A percentile compares a stretch with the other conserved stretches of the same genome.
These are phyloP conservation scores for Microcebus jonahi DNA, from an alignment of 2,113 vertebrate genomes.

Conservation along the genomic window DNA sequence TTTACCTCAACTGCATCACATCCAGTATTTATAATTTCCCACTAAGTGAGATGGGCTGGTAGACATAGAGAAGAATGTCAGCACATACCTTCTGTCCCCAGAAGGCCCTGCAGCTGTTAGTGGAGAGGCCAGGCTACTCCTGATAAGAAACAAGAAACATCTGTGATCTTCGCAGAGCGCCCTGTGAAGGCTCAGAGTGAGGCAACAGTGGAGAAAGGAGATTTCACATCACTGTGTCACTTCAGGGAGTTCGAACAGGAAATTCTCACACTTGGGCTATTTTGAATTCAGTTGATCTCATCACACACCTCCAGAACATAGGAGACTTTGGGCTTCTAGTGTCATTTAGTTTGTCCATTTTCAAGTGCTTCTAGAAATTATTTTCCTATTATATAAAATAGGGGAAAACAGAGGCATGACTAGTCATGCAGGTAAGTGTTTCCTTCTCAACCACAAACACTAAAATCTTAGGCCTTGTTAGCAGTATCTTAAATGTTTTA, in stretches of 20 bases:
- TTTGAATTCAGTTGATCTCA: conserved; percentile 40
- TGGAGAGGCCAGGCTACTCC: background rate
- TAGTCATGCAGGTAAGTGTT: background rate
- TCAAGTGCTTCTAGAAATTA: background rate
- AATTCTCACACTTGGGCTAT: conserved; percentile 20
- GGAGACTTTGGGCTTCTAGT: background rate
- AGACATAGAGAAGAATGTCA: background rate
- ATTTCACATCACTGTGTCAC: background rate
- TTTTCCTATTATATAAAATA: background rate
- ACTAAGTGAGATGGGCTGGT: background rate
- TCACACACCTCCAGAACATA: background rate
- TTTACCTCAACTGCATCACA: too few species aligned
- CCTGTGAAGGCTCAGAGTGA: background rate
- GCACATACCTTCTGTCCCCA: background rate
- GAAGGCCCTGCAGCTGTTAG: background rate
- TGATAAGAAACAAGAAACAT: background rate
- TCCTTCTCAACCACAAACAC: background rate
- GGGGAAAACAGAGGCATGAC: background rate
- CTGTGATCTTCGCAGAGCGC: background rate
- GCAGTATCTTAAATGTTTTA: background rate
- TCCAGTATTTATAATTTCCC: background rate
- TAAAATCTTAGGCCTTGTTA: background rate
- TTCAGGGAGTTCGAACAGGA: conserved; percentile 45
- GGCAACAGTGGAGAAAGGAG: conserved; percentile 19
- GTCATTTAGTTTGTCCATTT: background rate